A percentile compares a stretch with the other conserved stretches of the same genome.
phyloP scores from a whole-genome alignment of 2,113 vertebrate genomes.

The Gila orcuttii region DNA sequence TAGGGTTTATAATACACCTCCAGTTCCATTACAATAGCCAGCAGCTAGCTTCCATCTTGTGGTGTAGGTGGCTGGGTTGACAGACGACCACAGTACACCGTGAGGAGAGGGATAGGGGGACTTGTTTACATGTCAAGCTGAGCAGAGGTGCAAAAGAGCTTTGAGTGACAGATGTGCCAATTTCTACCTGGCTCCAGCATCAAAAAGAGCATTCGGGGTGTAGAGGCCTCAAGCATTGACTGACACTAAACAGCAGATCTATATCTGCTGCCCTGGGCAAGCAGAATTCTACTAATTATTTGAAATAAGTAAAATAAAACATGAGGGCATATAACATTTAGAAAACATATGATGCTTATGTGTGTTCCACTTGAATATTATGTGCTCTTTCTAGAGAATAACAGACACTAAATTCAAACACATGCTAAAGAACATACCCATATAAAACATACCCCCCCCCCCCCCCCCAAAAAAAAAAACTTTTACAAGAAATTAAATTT shows the following conservation, averaged over 20 bases:
- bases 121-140: constrained; percentile 52
- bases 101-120: constrained; percentile 43
- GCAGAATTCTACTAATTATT: constrained; percentile 11
- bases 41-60: constrained; percentile 53
- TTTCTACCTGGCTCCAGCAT: constrained; percentile 46
- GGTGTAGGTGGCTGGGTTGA: constrained; percentile 51
- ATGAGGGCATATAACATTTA: background rate
- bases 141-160: constrained; percentile 47
- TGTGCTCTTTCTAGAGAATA: background rate
- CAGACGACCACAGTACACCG: constrained; percentile 55
- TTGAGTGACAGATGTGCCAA: constrained; percentile 60
- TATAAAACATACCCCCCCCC: background rate
- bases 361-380: background rate
- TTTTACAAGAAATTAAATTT: background rate
- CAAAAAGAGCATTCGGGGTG: constrained; percentile 33
- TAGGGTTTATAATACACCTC: constrained; percentile 57
- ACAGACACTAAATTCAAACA: background rate
- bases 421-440: background rate
- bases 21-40: constrained; percentile 54
- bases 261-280: background rate
- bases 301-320: background rate
- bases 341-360: background rate
- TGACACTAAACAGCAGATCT: constrained; percentile 12
- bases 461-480: background rate
- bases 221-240: constrained; percentile 3